These are phyloP conservation scores for Gobius niger DNA, from an alignment of 2,113 vertebrate genomes.

Conservation along the genomic window DNA sequence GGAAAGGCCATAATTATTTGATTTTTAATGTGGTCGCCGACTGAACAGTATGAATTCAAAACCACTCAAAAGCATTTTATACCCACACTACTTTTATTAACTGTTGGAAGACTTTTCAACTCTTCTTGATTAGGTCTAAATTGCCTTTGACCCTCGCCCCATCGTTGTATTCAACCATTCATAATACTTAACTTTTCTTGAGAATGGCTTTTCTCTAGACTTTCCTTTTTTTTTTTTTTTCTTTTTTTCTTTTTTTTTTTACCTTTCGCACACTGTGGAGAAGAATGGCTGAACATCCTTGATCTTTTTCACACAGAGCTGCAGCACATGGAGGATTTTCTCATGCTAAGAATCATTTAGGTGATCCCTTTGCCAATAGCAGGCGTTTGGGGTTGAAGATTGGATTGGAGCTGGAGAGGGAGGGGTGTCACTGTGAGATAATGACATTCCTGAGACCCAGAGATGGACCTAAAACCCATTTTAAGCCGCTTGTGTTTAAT, in stretches of 20 bases:
- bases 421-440: conserved; percentile 68
- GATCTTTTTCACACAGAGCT: conserved; percentile 72
- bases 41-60: not conserved
- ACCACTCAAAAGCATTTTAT: too few relatives aligned
- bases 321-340: conserved; percentile 72
- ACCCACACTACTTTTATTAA: too few relatives aligned
- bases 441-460: conserved; percentile 81
- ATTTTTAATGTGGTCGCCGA: too few relatives aligned
- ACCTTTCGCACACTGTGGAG: conserved; percentile 42
- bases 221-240: conserved; percentile 41
- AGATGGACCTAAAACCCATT: conserved; percentile 73
- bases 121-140: conserved; percentile 34
- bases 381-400: conserved; percentile 48
- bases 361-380: conserved; percentile 61
- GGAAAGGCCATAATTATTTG: too few relatives aligned
- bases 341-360: conserved; percentile 74
- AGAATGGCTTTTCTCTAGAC: conserved; percentile 72
- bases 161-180: conserved; percentile 41
- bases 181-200: conserved; percentile 54
- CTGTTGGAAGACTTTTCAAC: conserved; percentile 5
- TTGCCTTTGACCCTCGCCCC: conserved; percentile 56
- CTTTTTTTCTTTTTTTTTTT: conserved; percentile 29
- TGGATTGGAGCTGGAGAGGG: conserved; percentile 41
- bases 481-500: conserved; percentile 65
- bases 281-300: conserved; percentile 71